Evolutionary conservation across 1,140 invertebrate genomes (phyloP).

Genomic region (Myzus persicae): DNA sequence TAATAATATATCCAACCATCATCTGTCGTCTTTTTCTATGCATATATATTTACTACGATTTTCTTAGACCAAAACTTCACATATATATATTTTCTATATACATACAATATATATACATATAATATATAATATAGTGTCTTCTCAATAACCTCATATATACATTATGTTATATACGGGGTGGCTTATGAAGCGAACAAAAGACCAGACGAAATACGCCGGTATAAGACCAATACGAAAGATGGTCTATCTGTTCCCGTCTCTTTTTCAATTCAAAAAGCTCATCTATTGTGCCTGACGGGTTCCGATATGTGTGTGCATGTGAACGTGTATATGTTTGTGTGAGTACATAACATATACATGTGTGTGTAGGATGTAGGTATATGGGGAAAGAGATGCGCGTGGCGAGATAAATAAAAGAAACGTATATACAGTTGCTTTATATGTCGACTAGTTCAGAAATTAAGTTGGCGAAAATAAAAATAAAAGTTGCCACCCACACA

Average conservation of each 20-base stretch:
- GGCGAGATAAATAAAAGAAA: conserved; percentile 31
- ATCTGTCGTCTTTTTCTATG: neutral
- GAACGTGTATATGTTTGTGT: neutral
- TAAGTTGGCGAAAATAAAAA: conserved; percentile 10
- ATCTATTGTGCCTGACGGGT: conserved; percentile 38
- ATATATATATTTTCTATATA: no score
- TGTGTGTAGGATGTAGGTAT: neutral
- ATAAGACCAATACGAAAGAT: conserved; percentile 35
- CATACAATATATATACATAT: no score
- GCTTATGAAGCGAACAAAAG: conserved; percentile 28
- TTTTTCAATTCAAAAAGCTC: conserved; percentile 49
- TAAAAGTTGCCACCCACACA: neutral
- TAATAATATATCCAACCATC: neutral
- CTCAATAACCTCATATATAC: neutral
- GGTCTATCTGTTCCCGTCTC: neutral
- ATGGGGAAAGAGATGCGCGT: neutral
- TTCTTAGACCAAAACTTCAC: neutral
- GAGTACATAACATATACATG: neutral
- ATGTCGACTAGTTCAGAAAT: conserved; percentile 12
- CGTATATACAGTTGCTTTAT: neutral
- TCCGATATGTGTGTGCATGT: neutral
- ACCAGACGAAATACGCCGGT: neutral
- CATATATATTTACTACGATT: neutral
- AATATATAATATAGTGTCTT: neutral
- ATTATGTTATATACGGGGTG: neutral